These are phyloP conservation scores for Watersipora subatra DNA, from an alignment of 1,140 invertebrate genomes.

Conservation along the genomic window DNA sequence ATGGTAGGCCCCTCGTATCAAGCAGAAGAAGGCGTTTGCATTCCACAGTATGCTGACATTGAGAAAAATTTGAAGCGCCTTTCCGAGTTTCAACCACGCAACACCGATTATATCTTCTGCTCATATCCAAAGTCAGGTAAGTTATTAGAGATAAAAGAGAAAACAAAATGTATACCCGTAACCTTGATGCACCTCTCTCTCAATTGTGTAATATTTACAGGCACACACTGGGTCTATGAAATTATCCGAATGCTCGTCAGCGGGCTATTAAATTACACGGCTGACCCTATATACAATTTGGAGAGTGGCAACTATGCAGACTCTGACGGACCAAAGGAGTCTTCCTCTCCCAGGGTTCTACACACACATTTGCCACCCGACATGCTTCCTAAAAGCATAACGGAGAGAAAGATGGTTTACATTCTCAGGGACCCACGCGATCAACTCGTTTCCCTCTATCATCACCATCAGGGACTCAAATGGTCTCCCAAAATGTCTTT, in stretches of 20 bases:
- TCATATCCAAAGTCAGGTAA: slow-evolving; percentile 12
- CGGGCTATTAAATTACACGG: slow-evolving; percentile 6
- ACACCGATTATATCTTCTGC: slow-evolving; percentile 8
- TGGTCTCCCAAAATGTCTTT: background rate
- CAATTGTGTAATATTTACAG: too few relatives aligned
- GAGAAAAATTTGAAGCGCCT: background rate
- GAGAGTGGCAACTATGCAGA: slow-evolving; percentile 8
- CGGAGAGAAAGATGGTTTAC: slow-evolving; percentile 11
- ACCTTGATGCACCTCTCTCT: too few relatives aligned
- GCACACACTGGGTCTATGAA: slow-evolving; percentile 19
- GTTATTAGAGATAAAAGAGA: background rate
- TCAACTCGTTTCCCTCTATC: slow-evolving; percentile 10
- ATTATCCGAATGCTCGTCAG: slow-evolving; percentile 11
- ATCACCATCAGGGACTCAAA: background rate
- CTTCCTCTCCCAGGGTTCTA: slow-evolving; percentile 11
- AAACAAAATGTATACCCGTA: background rate
- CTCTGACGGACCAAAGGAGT: too few relatives aligned
- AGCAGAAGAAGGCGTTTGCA: background rate
- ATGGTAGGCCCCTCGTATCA: background rate
- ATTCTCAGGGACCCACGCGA: slow-evolving; percentile 13
- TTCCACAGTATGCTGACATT: background rate
- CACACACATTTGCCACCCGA: slow-evolving; percentile 13
- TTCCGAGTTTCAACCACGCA: background rate
- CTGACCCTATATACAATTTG: slow-evolving; percentile 12
- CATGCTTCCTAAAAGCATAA: slow-evolving; percentile 9